phyloP scores from a whole-genome alignment of 2,797 vertebrate genomes.

The Eulemur coronatus region DNA sequence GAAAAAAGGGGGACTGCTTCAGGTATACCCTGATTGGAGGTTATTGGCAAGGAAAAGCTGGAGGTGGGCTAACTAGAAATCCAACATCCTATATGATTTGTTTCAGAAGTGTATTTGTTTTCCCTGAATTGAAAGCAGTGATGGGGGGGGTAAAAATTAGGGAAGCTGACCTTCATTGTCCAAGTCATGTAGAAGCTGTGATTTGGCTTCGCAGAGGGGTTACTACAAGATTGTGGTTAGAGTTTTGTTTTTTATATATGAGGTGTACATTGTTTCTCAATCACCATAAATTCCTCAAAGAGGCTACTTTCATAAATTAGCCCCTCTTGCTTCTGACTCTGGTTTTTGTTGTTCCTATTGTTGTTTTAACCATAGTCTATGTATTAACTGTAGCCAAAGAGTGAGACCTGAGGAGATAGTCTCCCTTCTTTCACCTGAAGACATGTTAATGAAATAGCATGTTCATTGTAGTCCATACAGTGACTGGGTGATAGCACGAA shows the following conservation, averaged over 20 bases:
- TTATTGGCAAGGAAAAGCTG: not conserved
- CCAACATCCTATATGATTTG: not conserved
- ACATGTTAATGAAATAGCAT: not conserved
- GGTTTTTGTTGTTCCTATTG: not conserved
- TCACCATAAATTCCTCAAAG: not conserved
- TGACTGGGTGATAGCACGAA: accelerated
- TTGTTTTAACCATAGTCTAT: not conserved
- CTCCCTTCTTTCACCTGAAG: not conserved
- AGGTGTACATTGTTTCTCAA: not conserved
- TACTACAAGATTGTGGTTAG: not conserved
- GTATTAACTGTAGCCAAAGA: not conserved
- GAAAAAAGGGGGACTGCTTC: not conserved
- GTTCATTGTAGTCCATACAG: accelerated
- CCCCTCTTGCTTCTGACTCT: not conserved
- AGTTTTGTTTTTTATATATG: not conserved
- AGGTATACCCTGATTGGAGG: not conserved
- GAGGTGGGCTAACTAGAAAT: not conserved
- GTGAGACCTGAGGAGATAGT: not conserved
- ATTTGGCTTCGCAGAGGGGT: not conserved
- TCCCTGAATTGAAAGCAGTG: not conserved
- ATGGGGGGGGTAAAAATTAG: not conserved
- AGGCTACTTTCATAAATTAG: not conserved
- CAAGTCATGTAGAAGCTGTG: not conserved
- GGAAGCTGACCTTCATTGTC: not conserved
- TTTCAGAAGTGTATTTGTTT: not conserved